These are phyloP conservation scores for Pedicia rivosa DNA, from an alignment of 2,888 invertebrate genomes.

Conservation along the genomic window DNA sequence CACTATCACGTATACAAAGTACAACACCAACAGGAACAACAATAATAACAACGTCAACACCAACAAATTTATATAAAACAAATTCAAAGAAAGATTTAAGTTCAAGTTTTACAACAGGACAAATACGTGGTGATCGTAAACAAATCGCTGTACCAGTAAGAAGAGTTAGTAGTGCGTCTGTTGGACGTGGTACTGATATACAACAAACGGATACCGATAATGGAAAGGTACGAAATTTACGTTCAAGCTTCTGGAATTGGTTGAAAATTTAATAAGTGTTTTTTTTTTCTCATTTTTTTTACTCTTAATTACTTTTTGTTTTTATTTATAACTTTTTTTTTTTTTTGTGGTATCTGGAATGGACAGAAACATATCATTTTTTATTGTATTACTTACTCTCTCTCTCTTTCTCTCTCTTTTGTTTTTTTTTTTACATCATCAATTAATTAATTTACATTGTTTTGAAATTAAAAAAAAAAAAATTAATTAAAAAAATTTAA, in stretches of 20 bases:
- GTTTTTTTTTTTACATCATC: background rate
- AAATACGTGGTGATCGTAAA: constrained; percentile 17
- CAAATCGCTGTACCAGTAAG: constrained; percentile 16
- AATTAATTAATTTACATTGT: background rate
- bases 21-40: constrained; percentile 14
- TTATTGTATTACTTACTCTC: background rate
- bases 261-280: constrained; percentile 24
- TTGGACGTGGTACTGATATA: constrained; percentile 15
- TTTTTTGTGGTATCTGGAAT: too few relatives aligned
- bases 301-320: constrained; percentile 2
- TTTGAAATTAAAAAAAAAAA: background rate
- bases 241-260: constrained; percentile 32
- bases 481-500: background rate
- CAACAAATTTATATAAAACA: constrained; percentile 8
- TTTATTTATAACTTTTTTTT: constrained; percentile 3
- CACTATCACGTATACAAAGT: constrained; percentile 29
- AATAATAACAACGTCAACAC: constrained; percentile 6
- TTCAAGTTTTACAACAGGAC: constrained; percentile 13
- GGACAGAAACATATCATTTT: too few relatives aligned
- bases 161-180: constrained; percentile 29
- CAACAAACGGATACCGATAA: constrained; percentile 23
- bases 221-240: constrained; percentile 33
- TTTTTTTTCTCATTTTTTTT: constrained; percentile 3
- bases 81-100: constrained; percentile 14
- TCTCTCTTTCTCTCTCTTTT: background rate